Evolutionary conservation across 2,888 invertebrate species (phyloP), one percentile per base, ranked within the genome.

Genomic region (Drosophila greeni): DNA sequence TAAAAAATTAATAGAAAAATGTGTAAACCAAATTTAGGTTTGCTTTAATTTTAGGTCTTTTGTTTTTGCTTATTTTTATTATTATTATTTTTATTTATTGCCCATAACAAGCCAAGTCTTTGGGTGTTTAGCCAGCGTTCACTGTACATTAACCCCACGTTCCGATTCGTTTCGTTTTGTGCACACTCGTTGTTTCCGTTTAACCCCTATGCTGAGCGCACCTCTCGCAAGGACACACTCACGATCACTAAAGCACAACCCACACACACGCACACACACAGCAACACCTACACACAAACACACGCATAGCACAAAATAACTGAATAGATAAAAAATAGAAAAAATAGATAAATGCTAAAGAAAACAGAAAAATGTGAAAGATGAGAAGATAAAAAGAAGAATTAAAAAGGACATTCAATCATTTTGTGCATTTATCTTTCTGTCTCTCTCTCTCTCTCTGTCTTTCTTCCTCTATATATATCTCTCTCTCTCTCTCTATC

Each of bases 391-490:
- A 9, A 52, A 9, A 52, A 39, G 16, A 39, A 34, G 14, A 33
- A 34, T 6, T 40, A n/a, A 42, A 24, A 52, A 37, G 66, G 64
- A 71, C 74, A 75, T 78, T 79, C 74, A 82, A 82, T 83, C 78
- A 78, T 78, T 70, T 83, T 76, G 78, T 78, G 81, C 81, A 83
- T 83, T 83, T 78, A 83, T 81, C 71, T 83, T 70, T 73, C 72
- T 83, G 71, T 74, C 71, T 79, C 70, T 76, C 69, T 71, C 73
- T 65, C 65, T 60, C 37, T 43, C 59, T 59, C 40, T 55, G 52
- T 45, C 45, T 45, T 14, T 47, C 45, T 47, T 47, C 31, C 29
- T 47, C 31, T 31, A 31, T 47, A 31, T 47, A 47, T 47, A 47
- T 58, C 18, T 59, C 36, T 55, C 23, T 51, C 64, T 59, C 42